phyloP scores from a whole-genome alignment of 2,113 vertebrate genomes.

The Callionymus lyra region DNA sequence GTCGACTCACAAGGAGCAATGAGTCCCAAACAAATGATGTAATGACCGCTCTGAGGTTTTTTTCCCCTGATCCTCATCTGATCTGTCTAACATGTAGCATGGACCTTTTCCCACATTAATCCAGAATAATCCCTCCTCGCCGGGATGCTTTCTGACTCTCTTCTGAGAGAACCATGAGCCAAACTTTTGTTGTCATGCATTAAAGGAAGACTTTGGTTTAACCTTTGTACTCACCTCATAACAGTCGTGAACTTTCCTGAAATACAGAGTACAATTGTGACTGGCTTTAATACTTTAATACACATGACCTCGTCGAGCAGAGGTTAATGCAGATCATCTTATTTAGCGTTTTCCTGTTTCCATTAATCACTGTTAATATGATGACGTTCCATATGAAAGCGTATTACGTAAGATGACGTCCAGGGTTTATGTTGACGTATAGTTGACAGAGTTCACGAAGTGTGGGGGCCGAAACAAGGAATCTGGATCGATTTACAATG shows the following conservation, averaged over 20 bases:
- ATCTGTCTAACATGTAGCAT: constrained; percentile 45
- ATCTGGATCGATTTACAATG: no score
- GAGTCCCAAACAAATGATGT: constrained; percentile 32
- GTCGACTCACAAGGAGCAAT: neutral
- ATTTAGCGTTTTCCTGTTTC: constrained; percentile 25
- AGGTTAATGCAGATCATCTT: constrained; percentile 15
- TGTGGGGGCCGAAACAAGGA: no score
- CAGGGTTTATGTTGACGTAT: no score
- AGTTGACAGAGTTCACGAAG: no score
- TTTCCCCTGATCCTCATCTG: constrained; percentile 44
- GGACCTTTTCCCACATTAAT: constrained; percentile 54
- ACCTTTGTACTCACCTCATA: constrained; percentile 17
- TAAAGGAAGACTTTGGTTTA: constrained; percentile 9
- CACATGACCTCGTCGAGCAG: neutral
- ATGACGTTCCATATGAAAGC: constrained; percentile 14
- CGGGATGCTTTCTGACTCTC: constrained; percentile 15
- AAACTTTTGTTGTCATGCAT: constrained; percentile 14
- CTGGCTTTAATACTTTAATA: no score
- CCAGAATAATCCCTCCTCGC: constrained; percentile 52
- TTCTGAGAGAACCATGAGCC: constrained; percentile 13
- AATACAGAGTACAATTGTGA: no score
- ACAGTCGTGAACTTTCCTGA: neutral
- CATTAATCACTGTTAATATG: constrained; percentile 13
- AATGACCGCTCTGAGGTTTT: constrained; percentile 26
- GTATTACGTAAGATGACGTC: constrained; percentile 14